phyloP scores from a whole-genome alignment of 1,140 invertebrate genomes.

The Yoshiicerus persimilis region DNA sequence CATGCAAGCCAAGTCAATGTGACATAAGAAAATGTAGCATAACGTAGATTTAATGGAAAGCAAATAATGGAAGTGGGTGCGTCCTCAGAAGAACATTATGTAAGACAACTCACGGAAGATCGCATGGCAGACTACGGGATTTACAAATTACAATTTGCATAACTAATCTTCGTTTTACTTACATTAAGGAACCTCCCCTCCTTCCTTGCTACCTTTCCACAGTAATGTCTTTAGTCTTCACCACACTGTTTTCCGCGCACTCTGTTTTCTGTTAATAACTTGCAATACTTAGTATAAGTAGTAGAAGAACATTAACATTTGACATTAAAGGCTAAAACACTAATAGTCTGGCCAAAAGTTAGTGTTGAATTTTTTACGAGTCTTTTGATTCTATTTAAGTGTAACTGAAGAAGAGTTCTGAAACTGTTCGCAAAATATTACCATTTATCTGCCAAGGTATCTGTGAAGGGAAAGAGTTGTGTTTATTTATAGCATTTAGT shows the following conservation, averaged over 20 bases:
- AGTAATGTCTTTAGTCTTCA: background rate
- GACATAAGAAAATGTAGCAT: background rate
- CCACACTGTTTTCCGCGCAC: background rate
- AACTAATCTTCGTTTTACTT: background rate
- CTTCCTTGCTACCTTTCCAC: background rate
- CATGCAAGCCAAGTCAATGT: background rate
- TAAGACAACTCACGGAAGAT: background rate
- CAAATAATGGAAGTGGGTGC: background rate
- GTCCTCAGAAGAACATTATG: background rate
- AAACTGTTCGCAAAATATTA: background rate
- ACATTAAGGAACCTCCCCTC: background rate
- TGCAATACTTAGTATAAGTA: background rate
- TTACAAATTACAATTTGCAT: background rate
- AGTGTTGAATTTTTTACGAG: background rate
- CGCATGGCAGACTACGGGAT: background rate
- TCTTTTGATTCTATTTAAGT: background rate
- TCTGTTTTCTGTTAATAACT: background rate
- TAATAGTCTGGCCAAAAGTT: background rate
- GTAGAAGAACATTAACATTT: background rate
- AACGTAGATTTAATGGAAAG: background rate
- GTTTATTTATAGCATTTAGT: background rate
- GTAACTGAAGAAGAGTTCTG: background rate
- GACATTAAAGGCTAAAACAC: background rate
- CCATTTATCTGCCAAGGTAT: background rate
- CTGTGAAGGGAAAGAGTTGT: background rate